phyloP scores from a whole-genome alignment of 2,888 invertebrate species.

The Drosophila setosimentum region DNA sequence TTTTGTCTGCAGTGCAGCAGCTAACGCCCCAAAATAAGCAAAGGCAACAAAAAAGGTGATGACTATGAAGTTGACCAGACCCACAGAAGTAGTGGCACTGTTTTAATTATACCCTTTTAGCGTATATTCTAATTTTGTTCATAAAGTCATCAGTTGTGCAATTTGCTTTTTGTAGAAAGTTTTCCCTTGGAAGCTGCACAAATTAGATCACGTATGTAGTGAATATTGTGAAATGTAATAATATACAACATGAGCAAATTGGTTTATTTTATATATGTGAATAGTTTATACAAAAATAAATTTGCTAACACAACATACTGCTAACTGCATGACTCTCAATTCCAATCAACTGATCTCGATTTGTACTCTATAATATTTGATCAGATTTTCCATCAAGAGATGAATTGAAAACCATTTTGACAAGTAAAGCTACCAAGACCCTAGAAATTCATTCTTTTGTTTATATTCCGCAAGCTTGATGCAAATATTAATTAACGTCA shows the following conservation, averaged over 20 bases:
- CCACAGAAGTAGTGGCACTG: no score
- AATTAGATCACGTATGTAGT: not conserved
- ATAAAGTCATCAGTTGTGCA: not conserved
- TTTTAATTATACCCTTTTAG: not conserved
- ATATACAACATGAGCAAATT: not conserved
- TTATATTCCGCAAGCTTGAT: no score
- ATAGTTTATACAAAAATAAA: not conserved
- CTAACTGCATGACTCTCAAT: not conserved
- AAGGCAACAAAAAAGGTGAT: not conserved
- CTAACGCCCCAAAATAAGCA: constrained; percentile 49
- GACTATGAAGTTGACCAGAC: not conserved
- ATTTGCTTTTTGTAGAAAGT: not conserved
- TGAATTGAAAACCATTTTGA: not conserved
- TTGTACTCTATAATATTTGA: not conserved
- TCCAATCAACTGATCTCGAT: not conserved
- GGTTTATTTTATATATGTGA: not conserved
- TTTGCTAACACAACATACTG: no score
- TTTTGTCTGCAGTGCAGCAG: constrained; percentile 72
- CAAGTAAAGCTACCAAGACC: not conserved
- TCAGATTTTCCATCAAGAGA: not conserved
- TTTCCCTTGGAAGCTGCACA: not conserved
- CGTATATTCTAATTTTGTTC: constrained; percentile 1
- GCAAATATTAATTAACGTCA: not conserved
- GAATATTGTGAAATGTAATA: not conserved
- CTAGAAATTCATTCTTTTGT: not conserved